These are phyloP conservation scores for Aix galericulata DNA, from an alignment of 2,113 vertebrate species.

Conservation along the genomic window DNA sequence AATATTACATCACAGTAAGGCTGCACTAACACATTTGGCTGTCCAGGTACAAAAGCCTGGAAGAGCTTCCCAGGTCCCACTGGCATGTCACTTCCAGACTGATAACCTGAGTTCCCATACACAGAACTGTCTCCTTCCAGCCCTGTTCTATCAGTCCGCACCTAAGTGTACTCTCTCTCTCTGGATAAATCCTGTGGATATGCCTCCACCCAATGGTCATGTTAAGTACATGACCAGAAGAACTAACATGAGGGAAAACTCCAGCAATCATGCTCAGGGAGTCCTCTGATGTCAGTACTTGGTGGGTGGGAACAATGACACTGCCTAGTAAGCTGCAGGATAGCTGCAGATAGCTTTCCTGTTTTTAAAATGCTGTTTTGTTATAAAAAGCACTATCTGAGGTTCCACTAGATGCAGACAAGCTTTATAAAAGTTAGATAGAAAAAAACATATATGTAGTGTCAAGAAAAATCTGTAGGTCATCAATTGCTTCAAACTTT, in stretches of 20 bases:
- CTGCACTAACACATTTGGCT: neutral
- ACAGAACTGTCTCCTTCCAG: neutral
- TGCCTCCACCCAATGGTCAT: constrained; percentile 80
- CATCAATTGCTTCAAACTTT: neutral
- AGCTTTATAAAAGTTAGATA: neutral
- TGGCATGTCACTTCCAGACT: neutral
- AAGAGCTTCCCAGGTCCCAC: neutral
- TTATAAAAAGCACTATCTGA: neutral
- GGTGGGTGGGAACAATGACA: constrained; percentile 47
- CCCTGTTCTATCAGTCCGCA: neutral
- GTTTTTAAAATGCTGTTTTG: neutral
- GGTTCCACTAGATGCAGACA: neutral
- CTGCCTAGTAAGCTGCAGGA: constrained; percentile 23
- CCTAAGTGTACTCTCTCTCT: neutral
- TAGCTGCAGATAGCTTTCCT: neutral
- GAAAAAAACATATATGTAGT: neutral
- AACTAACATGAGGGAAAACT: constrained; percentile 76
- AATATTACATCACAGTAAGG: neutral
- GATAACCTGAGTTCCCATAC: neutral
- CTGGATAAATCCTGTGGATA: constrained; percentile 63
- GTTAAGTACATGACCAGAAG: constrained; percentile 55
- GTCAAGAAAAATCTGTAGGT: neutral
- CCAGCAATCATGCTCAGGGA: constrained; percentile 61
- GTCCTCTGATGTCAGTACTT: constrained; percentile 53
- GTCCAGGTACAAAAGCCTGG: neutral